Base-by-base conservation (phyloP, 2,888 invertebrate genomes). In the Lycia hirtaria region DNA sequence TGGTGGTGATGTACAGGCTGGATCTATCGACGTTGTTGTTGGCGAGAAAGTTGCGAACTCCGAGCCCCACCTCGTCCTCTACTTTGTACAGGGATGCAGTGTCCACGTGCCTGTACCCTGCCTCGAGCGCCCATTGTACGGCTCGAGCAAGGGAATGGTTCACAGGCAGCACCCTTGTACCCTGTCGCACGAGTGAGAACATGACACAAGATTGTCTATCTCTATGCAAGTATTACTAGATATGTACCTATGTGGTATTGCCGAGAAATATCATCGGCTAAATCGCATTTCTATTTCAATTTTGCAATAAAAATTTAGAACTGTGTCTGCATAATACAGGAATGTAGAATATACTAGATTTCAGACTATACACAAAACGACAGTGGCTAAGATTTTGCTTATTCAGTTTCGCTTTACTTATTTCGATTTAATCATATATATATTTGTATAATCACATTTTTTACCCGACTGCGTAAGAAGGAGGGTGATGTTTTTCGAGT, bases 41-140 rank as follows among this genome's bases (percentile, higher is more conserved):
- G 61, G 93, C 89, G 22, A 97, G 69, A 93, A 95, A 95, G 69
- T 93, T 92, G 59, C 93, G 93, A 0, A 97, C 82, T 6, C 95
- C 95, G 50, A 93, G 93, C 2, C 97, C 97, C 68, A 97, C 95
- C 47, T 93, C 93, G 54, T 93, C 92, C 81, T 97, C 97, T 60
- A 96, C 96, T 40, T 93, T 87, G 76, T 97, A 97, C 47, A 94
- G 93, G n/a, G 94, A 83, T 0, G 97, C 97, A 0, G 96, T 95
- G 83, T 97, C 97, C 62, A 97, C 94, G 75, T 96, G 96, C 30
- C 95, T 93, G 81, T 97, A 97, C 1, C 97, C 97, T 43, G 94
- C 93, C 75, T 95, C 94, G 47, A 97, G 82, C 7, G 97, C 96
- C 68, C 90, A 87, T 74, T 96, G 93, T 63, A 97, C 85, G 0